phyloP scores from a whole-genome alignment of 1,140 invertebrate species.

The Platorchestia sp. region DNA sequence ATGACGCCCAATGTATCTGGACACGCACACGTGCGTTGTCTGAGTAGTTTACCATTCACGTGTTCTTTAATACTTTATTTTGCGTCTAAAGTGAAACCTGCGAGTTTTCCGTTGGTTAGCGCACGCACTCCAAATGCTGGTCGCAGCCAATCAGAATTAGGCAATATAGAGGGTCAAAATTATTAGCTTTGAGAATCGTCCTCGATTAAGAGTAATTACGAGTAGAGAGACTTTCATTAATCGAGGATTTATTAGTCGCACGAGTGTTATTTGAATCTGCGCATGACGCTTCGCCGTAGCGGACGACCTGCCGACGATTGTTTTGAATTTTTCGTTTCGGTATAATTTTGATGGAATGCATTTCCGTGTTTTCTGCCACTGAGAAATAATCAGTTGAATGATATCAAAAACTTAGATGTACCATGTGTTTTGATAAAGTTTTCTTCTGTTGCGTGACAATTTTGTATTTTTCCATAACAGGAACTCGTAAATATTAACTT shows the following conservation, averaged over 20 bases:
- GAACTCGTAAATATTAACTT: too few species aligned
- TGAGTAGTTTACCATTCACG: neutral
- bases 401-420: neutral
- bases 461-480: too few species aligned
- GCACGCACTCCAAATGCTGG: neutral
- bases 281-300: neutral
- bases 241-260: neutral
- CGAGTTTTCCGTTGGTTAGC: neutral
- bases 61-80: neutral
- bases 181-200: slow-evolving; percentile 4
- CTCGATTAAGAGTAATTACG: slow-evolving; percentile 20
- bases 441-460: too few species aligned
- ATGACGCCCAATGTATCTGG: neutral
- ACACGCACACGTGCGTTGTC: neutral
- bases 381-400: neutral
- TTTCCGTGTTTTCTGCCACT: neutral
- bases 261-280: neutral
- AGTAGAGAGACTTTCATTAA: neutral
- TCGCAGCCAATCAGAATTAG: slow-evolving; percentile 41
- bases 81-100: neutral
- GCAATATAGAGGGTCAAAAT: slow-evolving; percentile 28
- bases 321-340: neutral
- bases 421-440: neutral
- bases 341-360: neutral
- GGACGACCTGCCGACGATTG: neutral